A percentile compares a stretch with the other conserved stretches of the same genome.
These are phyloP conservation scores for Bothrops jararaca DNA, from an alignment of 2,113 vertebrate species.

Conservation along the genomic window DNA sequence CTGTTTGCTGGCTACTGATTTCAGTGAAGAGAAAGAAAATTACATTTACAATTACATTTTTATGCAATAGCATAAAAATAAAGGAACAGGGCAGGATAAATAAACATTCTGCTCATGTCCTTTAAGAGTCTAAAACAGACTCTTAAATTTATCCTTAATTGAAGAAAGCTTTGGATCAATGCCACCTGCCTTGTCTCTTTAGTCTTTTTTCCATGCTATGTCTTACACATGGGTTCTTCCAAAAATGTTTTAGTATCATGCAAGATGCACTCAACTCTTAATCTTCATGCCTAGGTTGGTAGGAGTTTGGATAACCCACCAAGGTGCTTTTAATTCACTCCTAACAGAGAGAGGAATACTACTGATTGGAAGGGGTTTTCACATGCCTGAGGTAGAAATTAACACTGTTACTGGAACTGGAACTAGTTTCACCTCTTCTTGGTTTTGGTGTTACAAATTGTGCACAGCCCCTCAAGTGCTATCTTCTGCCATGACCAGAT, in stretches of 20 bases:
- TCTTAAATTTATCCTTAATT: constrained; percentile 2
- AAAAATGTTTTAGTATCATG: constrained; percentile 18
- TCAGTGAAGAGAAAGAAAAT: neutral
- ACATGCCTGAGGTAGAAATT: too few species aligned
- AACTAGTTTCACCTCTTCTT: neutral
- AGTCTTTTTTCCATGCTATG: constrained; percentile 29
- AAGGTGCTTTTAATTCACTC: neutral
- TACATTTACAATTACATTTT: too few species aligned
- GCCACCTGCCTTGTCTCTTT: neutral
- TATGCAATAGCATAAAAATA: neutral
- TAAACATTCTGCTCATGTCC: neutral
- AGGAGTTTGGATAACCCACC: neutral
- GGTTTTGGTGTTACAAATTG: neutral
- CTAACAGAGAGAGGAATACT: neutral
- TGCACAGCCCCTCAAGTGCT: neutral
- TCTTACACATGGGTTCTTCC: constrained; percentile 4
- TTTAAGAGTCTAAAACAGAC: neutral
- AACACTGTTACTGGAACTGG: neutral
- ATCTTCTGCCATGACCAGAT: neutral
- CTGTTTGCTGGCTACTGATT: neutral
- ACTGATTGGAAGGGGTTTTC: neutral
- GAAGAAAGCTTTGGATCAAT: neutral
- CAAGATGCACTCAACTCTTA: constrained; percentile 1
- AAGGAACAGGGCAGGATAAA: neutral
- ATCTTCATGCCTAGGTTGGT: neutral